Evolutionary conservation across 2,888 invertebrate genomes (phyloP), one percentile per base, ranked within the genome.

Genomic region (Leptarthrus brevirostris): DNA sequence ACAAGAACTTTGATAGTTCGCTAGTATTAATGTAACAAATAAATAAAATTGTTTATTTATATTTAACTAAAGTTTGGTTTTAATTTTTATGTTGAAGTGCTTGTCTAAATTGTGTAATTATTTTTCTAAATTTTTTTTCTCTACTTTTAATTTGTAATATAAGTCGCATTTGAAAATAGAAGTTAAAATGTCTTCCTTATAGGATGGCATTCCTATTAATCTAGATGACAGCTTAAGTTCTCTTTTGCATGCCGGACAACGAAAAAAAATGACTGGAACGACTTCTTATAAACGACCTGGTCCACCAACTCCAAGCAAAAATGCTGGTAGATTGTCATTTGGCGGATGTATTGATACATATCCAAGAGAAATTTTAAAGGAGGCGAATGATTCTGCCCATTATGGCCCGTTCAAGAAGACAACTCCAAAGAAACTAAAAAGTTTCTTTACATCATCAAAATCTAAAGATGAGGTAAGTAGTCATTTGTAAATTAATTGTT

Each of bases 251-350:
- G 80, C 81, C 3, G 81, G 81, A 2, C 81, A 85, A 85, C 87
- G 79, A 77, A 89, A 79, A 66, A 84, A 82, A 82, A 82, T 82
- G 87, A 89, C 82, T 86, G 90, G 83, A 86, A 89, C 73, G 82
- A 93, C 91, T 0, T 90, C 92, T 0, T 94, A 94, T 82, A 93
- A 93, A 86, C 91, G 90, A 80, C 94, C 94, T 0, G 94, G 94
- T 0, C 94, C 94, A 54, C 94, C 94, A 22, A 94, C 94, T 1
- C 94, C 94, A 0, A 93, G 93, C 85, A 94, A 93, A 85, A 91
- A 93, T 82, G 93, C 92, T 10, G 91, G 91, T 1, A 87, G 93
- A 76, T 84, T 90, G 6, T 93, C 93, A 0, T 88, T 91, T 81
- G 85, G 86, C 78, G 76, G 76, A 34, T 72, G 22, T 69, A 78